Percentiles rank a stretch among this genome's conserved stretches.
Evolutionary conservation across 2,797 vertebrate species (phyloP).

Genomic region (Sebastes matsubarae): DNA sequence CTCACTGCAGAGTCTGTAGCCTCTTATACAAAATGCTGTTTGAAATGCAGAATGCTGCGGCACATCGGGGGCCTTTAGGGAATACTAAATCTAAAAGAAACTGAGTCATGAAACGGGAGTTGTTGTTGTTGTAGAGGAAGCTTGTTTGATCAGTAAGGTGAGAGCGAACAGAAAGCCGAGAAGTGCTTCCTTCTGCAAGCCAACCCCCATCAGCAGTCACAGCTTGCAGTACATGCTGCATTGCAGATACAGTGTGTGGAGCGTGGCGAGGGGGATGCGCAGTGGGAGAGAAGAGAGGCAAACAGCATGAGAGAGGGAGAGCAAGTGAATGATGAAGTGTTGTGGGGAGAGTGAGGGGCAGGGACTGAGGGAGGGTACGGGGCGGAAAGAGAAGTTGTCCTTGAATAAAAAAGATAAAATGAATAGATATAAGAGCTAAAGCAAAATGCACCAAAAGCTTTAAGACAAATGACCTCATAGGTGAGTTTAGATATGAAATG

Average conservation of each 20-base stretch:
- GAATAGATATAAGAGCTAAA: not conserved
- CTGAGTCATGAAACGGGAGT: slow-evolving; percentile 58
- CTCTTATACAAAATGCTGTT: slow-evolving; percentile 30
- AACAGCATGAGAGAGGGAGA: slow-evolving; percentile 1
- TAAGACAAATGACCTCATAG: not conserved
- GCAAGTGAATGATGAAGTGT: not conserved
- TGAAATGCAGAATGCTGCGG: slow-evolving; percentile 66
- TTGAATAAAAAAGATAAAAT: not conserved
- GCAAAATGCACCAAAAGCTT: not conserved
- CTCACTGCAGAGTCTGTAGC: slow-evolving; percentile 38
- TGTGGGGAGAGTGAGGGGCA: not conserved
- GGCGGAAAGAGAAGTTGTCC: not conserved
- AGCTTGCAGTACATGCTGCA: slow-evolving; percentile 79
- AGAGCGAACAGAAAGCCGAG: slow-evolving; percentile 42
- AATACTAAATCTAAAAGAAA: slow-evolving; percentile 53
- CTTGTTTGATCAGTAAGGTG: slow-evolving; percentile 52
- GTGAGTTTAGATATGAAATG: not conserved
- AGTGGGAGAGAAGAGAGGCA: slow-evolving; percentile 22
- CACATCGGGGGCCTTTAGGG: slow-evolving; percentile 28
- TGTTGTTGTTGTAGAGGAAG: slow-evolving; percentile 39
- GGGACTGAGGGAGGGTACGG: not conserved
- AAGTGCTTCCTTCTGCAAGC: slow-evolving; percentile 47
- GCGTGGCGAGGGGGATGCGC: slow-evolving; percentile 33
- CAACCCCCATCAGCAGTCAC: slow-evolving; percentile 50
- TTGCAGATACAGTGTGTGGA: slow-evolving; percentile 81